Evolutionary conservation across 1,140 invertebrate genomes (phyloP).

Genomic region (Ectropis grisescens): DNA sequence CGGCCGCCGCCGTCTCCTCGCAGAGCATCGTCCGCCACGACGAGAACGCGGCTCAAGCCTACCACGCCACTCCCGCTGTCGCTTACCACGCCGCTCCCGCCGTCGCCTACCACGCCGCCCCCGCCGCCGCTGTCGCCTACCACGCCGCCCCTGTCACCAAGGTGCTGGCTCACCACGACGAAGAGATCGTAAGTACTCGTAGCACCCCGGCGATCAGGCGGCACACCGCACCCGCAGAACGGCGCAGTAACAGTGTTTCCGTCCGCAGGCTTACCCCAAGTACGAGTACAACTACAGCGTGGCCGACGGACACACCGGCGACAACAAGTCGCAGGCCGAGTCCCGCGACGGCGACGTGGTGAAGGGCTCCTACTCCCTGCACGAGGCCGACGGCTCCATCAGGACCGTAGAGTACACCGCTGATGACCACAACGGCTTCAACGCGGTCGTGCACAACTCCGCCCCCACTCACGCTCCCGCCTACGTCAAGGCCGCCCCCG

Average conservation of each 20-base stretch:
- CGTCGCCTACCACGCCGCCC: constrained; percentile 13
- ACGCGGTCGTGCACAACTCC: constrained; percentile 71
- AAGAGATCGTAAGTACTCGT: constrained; percentile 1
- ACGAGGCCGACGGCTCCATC: constrained; percentile 70
- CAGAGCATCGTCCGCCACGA: constrained; percentile 41
- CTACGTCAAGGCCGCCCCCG: constrained; percentile 15
- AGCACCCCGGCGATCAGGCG: too few species aligned
- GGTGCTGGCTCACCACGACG: constrained; percentile 2
- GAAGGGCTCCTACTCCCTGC: constrained; percentile 69
- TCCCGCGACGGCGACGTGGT: constrained; percentile 64
- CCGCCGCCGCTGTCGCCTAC: constrained; percentile 11
- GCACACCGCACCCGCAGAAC: too few species aligned
- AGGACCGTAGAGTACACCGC: constrained; percentile 68
- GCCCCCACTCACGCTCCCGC: constrained; percentile 36
- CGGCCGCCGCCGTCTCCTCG: constrained; percentile 35
- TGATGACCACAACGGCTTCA: constrained; percentile 68
- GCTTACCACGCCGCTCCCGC: constrained; percentile 25
- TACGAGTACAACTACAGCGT: constrained; percentile 69
- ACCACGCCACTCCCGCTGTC: constrained; percentile 14
- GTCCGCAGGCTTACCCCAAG: constrained; percentile 40
- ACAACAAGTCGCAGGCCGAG: constrained; percentile 68
- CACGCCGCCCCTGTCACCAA: constrained; percentile 16
- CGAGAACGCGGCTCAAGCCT: constrained; percentile 21
- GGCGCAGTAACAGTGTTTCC: too few species aligned
- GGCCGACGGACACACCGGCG: constrained; percentile 62